phyloP scores from a whole-genome alignment of 1,140 invertebrate species.

The Sycophaga agraensis region DNA sequence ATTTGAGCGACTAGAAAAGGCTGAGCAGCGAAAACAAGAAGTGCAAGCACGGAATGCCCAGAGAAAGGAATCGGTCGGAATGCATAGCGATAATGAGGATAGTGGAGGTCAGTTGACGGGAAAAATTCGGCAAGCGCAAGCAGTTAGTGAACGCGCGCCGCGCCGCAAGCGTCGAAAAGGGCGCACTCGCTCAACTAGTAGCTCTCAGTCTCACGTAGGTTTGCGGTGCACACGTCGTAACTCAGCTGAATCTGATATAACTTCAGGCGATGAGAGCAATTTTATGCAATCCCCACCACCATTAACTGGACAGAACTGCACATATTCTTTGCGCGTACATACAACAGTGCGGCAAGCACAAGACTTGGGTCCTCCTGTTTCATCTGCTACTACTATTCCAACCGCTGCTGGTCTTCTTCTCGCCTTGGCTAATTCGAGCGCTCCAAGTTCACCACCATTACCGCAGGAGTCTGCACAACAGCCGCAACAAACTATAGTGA shows the following conservation, averaged over 20 bases:
- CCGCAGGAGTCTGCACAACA: constrained; percentile 42
- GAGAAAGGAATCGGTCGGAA: constrained; percentile 56
- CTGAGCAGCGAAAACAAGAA: constrained; percentile 75
- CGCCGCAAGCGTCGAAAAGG: constrained; percentile 63
- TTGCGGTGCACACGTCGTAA: constrained; percentile 67
- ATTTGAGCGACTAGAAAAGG: constrained; percentile 82
- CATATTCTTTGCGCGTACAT: constrained; percentile 45
- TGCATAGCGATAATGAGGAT: constrained; percentile 57
- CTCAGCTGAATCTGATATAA: constrained; percentile 73
- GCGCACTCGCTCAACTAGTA: constrained; percentile 64
- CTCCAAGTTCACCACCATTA: constrained; percentile 45
- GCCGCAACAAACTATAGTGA: constrained; percentile 44
- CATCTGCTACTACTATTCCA: constrained; percentile 39
- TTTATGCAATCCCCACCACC: constrained; percentile 57
- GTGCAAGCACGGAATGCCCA: constrained; percentile 63
- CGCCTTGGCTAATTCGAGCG: constrained; percentile 60
- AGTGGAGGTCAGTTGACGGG: constrained; percentile 30
- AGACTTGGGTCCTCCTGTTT: not conserved
- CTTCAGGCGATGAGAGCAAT: constrained; percentile 70
- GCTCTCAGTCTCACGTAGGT: constrained; percentile 56
- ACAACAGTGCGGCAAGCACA: constrained; percentile 30
- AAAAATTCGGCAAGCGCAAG: constrained; percentile 40
- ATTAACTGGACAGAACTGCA: constrained; percentile 39
- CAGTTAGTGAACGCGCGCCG: constrained; percentile 54
- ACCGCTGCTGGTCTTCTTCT: constrained; percentile 63